A percentile compares a stretch with the other conserved stretches of the same genome.
Conservation (phyloP, 2,797 vertebrate genomes). For the Pachyuromys duprasi region DNA sequence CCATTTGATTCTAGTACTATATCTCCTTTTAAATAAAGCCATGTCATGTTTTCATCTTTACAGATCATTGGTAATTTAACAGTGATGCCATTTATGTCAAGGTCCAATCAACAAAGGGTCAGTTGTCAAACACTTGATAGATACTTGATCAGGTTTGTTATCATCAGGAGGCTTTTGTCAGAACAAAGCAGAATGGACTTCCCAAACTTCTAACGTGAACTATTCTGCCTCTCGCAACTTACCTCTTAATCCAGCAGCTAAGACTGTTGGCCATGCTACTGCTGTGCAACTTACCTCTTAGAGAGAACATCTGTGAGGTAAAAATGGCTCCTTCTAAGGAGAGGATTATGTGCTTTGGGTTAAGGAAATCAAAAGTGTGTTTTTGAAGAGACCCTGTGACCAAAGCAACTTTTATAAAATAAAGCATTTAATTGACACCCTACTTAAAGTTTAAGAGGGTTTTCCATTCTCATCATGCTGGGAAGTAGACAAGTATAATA, state of each 20-base stretch:
- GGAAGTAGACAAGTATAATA: background rate
- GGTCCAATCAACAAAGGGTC: background rate
- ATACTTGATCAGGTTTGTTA: background rate
- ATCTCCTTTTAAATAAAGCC: background rate
- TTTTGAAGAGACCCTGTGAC: background rate
- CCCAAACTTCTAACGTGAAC: background rate
- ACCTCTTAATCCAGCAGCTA: background rate
- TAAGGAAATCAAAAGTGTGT: background rate
- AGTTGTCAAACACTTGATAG: background rate
- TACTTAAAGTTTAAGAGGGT: background rate
- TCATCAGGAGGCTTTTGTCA: background rate
- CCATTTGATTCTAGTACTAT: background rate
- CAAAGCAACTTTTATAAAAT: background rate
- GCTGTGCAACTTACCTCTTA: background rate
- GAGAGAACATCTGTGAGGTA: background rate
- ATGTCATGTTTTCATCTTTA: background rate
- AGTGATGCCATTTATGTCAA: background rate
- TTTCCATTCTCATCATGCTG: background rate
- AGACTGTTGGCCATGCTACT: too few relatives aligned
- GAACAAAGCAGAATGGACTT: background rate
- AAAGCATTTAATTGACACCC: background rate
- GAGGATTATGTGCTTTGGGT: background rate
- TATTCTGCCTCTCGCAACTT: background rate
- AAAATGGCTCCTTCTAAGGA: background rate
- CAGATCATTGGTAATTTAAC: background rate